Base-by-base conservation (phyloP, 2,113 vertebrate genomes). In the Pteruthius melanotis region DNA sequence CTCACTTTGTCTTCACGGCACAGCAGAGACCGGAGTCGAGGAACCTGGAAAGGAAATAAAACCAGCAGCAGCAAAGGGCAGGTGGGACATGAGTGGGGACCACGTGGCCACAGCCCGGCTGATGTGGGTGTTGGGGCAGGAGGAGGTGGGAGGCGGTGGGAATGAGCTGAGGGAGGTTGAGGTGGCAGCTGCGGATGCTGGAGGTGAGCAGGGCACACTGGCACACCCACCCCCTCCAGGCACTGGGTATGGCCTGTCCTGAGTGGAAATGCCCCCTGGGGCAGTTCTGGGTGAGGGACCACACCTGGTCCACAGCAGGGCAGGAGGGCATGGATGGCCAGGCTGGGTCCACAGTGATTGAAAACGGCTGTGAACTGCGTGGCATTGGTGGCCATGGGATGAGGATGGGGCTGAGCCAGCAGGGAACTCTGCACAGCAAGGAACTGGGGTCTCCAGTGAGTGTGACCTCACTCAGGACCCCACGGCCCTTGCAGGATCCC, bases 21-120 rank as follows among this genome's bases (percentile, higher is more conserved):
- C 54, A 83, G 47, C 57, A 60, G 53, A 83, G 49, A 56, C 16
- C 4, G 2, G 37, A 95, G 61, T 57, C 0, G 0, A 90, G 63
- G 49, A 93, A 56, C 44, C 28, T 10, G 39, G 39, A 59, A 68
- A 86, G 33, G 39, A 42, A 64, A 68, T 11, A 33, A 61, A 59
- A 35, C 6, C 50, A 57, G 12, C 0, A 0, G 17, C 7, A 6
- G 50, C 35, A 5, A 87, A 92, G 75, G 59, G 70, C 82, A 75
- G 74, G 86, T 86, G 89, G 79, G 86, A 76, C 1, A 0, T 1
- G 20, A 84, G 33, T 10, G 6, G 13, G 37, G 60, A 49, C 28
- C 24, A 17, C 0, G 0, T 18, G 40, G 53, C 47, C 33, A 11
- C 64, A 72, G 81, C 70, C 39, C 0, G 0, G 61, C 31, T 5